Evolutionary conservation across 2,797 vertebrate species (phyloP).

Genomic region (Anguilla megastoma): DNA sequence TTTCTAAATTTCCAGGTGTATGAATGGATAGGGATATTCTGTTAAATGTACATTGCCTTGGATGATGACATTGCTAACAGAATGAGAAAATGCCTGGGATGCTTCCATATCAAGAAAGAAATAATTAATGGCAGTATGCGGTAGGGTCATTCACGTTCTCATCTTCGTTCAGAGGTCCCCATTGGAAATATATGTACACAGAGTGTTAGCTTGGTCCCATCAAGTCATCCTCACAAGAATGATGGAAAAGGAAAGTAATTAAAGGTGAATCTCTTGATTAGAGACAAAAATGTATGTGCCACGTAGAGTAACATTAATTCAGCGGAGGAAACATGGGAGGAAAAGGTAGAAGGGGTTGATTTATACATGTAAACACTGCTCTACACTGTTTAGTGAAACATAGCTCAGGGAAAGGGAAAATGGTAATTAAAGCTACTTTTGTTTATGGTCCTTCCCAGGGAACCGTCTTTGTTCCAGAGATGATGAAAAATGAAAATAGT

Average conservation of each 20-base stretch:
- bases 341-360: slow-evolving; percentile 1
- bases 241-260: not conserved
- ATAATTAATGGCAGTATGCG: not conserved
- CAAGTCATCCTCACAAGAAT: not conserved
- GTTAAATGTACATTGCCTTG: not conserved
- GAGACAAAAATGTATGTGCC: not conserved
- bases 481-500: not conserved
- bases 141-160: not conserved
- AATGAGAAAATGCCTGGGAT: not conserved
- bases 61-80: not conserved
- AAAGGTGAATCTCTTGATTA: not conserved
- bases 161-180: not conserved
- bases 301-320: not conserved
- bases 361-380: not conserved
- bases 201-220: not conserved
- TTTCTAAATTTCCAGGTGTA: not conserved
- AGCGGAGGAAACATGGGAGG: not conserved
- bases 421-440: slow-evolving; percentile 7
- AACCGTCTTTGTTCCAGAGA: not conserved
- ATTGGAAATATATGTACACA: not conserved
- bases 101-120: not conserved
- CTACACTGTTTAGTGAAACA: not conserved
- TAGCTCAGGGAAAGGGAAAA: slow-evolving; percentile 1
- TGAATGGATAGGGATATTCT: not conserved
- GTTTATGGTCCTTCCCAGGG: not conserved